Evolutionary conservation across 1,140 invertebrate species (phyloP), one percentile per base, ranked within the genome.

Genomic region (Papilio xuthus): DNA sequence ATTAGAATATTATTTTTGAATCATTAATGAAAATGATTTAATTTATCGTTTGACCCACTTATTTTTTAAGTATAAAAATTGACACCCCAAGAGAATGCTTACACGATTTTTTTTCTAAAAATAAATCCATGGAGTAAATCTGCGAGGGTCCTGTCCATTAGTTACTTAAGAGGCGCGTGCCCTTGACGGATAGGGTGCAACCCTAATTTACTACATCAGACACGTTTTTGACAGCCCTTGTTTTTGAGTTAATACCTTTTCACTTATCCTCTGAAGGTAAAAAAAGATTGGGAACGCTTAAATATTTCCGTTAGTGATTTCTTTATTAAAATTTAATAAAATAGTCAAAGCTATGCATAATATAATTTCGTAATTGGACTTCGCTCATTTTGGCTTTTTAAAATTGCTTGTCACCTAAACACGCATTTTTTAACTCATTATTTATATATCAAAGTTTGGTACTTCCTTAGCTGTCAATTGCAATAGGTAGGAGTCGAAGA

Each of bases 101-200:
- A 8, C 23, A 32, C 42, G 10, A 28, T 15, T 47, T 73, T 47
- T 47, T 73, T 44, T 23, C 32, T 37, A 7, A 18, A 42, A 44
- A 15, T 77, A 80, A 77, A 80, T 77, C 75, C 47, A 32, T 80
- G 3, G 26, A 32, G 26, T 79, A 78, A 78, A 79, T 81, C 76
- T 50, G 47, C 13, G 73, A 73, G 83, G 80, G 80, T 73, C 76
- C 75, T 67, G 67, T 85, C 79, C 81, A 84, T 85, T 82, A 84
- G 81, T 81, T 74, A 79, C 82, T 72, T 42, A 72, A 72, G 26
- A 69, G 44, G 60, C 8, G 72, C 53, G 79, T 86, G 85, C 69
- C 80, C 81, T 82, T 86, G 85, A 86, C 84, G 77, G 82, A 80
- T 81, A 63, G 84, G 82, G 81, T 73, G 73, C 78, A 67, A 77